Conservation (phyloP, 35 echinoderm and acorn worm species). For the Holothuria glaberrima region DNA sequence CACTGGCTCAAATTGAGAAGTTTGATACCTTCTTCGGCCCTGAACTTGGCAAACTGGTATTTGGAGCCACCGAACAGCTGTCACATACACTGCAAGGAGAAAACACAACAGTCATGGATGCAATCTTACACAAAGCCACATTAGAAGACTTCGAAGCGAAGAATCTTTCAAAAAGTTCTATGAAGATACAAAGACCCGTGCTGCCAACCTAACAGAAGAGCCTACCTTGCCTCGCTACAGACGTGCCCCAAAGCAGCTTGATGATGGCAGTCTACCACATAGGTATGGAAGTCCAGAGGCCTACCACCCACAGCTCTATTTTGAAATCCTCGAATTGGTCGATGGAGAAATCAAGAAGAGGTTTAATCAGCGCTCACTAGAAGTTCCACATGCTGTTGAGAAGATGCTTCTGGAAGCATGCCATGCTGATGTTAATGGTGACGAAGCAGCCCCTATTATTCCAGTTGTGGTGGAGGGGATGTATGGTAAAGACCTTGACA, state of each 20-base stretch:
- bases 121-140: constrained; percentile 11
- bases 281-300: neutral
- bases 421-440: neutral
- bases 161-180: constrained; percentile 9
- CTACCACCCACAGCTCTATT: constrained; percentile 23
- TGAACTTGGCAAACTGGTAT: neutral
- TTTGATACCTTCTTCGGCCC: constrained; percentile 19
- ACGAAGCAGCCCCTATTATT: neutral
- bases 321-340: constrained; percentile 14
- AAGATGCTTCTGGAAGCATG: constrained; percentile 13
- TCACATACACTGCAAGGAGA: constrained; percentile 11
- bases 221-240: constrained; percentile 14
- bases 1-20: constrained; percentile 19
- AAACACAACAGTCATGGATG: constrained; percentile 33
- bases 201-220: constrained; percentile 15
- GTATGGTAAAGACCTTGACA: neutral
- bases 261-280: neutral
- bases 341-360: neutral
- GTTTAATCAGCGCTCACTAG: constrained; percentile 4
- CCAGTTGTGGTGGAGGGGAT: constrained; percentile 9
- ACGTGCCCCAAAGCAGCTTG: neutral
- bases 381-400: constrained; percentile 34
- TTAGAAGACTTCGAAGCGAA: neutral
- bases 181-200: neutral
- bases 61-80: constrained; percentile 19